Conservation (phyloP, 2,113 vertebrate genomes). For the Crotalus viridis region DNA sequence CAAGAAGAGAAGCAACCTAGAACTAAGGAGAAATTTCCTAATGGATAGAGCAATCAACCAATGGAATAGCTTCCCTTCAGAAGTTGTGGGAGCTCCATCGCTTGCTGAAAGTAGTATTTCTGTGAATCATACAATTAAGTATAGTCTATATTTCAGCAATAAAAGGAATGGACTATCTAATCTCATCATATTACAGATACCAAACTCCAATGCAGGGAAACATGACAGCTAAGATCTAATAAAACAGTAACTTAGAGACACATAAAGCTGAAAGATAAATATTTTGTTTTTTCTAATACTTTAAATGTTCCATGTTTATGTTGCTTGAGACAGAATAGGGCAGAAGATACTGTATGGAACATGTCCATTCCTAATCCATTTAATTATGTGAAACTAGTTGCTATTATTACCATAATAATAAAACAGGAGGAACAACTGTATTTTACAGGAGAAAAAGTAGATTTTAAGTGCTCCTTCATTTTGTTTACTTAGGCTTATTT, state of each 20-base stretch:
- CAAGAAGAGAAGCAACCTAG: too few relatives aligned
- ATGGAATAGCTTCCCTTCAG: too few relatives aligned
- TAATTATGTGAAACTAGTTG: background rate
- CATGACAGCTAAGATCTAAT: background rate
- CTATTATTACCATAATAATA: background rate
- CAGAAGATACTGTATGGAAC: background rate
- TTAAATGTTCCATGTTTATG: background rate
- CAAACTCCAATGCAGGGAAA: background rate
- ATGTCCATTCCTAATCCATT: background rate
- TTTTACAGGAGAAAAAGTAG: background rate
- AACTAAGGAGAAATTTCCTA: too few relatives aligned
- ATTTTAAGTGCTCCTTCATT: background rate
- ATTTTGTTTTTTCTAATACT: background rate
- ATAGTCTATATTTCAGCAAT: background rate
- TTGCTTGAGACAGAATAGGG: background rate
- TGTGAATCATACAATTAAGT: background rate
- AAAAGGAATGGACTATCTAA: background rate
- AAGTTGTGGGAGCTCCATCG: too few relatives aligned
- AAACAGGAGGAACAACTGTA: background rate
- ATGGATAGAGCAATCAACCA: too few relatives aligned
- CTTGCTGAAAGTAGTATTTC: background rate
- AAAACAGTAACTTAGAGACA: background rate
- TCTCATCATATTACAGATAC: background rate
- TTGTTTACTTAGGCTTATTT: background rate
- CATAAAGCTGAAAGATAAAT: background rate